These are phyloP conservation scores for Calephelis nemesis DNA, from an alignment of 1,140 invertebrate species.

Conservation along the genomic window DNA sequence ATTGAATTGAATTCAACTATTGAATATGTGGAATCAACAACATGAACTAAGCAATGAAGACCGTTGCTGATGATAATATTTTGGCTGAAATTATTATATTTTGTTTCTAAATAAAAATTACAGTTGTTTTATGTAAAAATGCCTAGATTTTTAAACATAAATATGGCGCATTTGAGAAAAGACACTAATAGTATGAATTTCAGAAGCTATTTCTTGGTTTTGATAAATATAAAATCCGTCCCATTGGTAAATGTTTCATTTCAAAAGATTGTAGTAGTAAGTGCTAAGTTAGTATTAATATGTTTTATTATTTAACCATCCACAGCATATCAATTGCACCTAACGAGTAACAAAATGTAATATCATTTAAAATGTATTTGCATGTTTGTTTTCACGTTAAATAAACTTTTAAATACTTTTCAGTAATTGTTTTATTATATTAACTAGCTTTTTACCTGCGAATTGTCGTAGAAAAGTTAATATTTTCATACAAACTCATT, in stretches of 20 bases:
- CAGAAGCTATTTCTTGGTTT: neutral
- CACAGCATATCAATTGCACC: conserved; percentile 67
- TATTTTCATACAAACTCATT: no score
- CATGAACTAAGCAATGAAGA: no score
- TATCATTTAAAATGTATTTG: conserved; percentile 70
- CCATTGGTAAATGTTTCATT: conserved; percentile 39
- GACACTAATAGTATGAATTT: neutral
- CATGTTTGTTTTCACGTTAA: conserved; percentile 70
- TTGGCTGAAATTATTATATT: no score
- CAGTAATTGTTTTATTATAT: neutral
- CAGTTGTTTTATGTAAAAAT: no score
- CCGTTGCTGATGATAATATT: no score
- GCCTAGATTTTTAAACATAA: no score
- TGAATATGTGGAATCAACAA: no score
- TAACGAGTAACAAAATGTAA: conserved; percentile 59
- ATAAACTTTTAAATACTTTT: conserved; percentile 44
- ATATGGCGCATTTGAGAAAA: no score
- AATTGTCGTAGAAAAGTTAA: no score
- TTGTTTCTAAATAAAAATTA: no score
- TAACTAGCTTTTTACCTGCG: no score
- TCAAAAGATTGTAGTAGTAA: conserved; percentile 45
- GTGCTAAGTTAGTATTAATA: conserved; percentile 32
- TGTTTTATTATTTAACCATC: conserved; percentile 56
- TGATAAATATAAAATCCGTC: conserved; percentile 34
- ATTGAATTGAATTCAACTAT: no score